Evolutionary conservation across 2,888 invertebrate genomes (phyloP), one percentile per base, ranked within the genome.

Genomic region (Andrena camellia): DNA sequence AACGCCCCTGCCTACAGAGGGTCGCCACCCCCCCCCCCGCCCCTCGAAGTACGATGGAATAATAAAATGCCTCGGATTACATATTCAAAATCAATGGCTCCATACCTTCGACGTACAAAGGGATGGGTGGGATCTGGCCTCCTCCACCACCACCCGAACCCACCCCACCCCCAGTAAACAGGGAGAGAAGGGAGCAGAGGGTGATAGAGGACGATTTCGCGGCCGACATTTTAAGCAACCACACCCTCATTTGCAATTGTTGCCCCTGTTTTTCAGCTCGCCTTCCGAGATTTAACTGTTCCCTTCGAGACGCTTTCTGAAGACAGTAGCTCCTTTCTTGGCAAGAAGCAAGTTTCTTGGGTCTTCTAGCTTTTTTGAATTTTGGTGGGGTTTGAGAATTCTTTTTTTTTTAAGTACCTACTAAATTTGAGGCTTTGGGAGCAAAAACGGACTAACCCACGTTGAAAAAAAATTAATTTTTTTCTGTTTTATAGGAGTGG

Each of bases 31-130:
- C 79, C 80, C 77, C 83, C 78, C 84, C 86, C 78, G 62, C 79
- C 75, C 60, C 62, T 67, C 88, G 87, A 83, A 86, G 82, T 85
- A 92, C 91, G 90, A 89, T 89, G 90, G 92, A 92, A 93, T 93
- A 93, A 93, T 93, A 92, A 93, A 93, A 93, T 92, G 92, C 92
- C 91, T 89, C 90, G 89, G 92, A 92, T 93, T 93, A 92, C 92
- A 92, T 93, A 93, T 93, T 92, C 93, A 92, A 93, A 93, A 93
- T 93, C 93, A 93, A 93, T 93, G 93, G 92, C 92, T 92, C 87
- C 90, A 81, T 86, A 85, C 88, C 87, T 85, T 87, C 86, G 80
- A 82, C 84, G 89, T 89, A 90, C 88, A 88, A 88, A 89, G 80
- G 88, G 78, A 85, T 85, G 87, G 91, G 90, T 90, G 89, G 90